Conservation (phyloP, 2,797 vertebrate genomes). For the Sciurus vulgaris region DNA sequence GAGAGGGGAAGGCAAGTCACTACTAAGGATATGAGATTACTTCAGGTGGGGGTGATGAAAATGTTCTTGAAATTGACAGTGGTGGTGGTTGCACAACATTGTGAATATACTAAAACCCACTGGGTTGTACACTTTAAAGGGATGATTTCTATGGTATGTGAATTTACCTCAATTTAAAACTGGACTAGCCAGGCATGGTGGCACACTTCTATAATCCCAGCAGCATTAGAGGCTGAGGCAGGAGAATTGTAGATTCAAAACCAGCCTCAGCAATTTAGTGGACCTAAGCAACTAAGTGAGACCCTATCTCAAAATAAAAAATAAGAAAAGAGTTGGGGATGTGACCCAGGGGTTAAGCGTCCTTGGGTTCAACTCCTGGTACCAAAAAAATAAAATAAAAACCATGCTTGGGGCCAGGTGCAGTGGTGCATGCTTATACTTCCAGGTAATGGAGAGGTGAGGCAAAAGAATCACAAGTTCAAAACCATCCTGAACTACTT, state of each 20-base stretch:
- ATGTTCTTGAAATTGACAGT: neutral
- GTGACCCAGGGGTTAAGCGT: too few relatives aligned
- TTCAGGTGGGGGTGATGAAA: neutral
- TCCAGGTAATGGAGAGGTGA: neutral
- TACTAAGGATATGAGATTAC: neutral
- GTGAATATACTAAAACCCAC: neutral
- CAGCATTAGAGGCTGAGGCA: too few relatives aligned
- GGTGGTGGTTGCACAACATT: neutral
- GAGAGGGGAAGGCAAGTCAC: neutral
- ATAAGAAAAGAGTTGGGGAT: too few relatives aligned
- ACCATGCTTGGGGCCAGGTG: neutral
- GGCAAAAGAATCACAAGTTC: neutral
- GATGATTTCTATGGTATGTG: neutral
- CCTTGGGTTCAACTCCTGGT: too few relatives aligned
- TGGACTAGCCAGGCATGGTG: neutral
- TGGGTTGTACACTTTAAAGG: neutral
- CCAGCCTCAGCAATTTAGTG: too few relatives aligned
- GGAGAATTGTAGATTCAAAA: too few relatives aligned
- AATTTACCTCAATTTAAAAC: conserved; percentile 6
- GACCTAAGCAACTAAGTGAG: too few relatives aligned
- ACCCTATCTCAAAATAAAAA: too few relatives aligned
- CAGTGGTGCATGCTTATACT: neutral
- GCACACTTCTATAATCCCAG: too few relatives aligned
- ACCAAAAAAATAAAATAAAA: too few relatives aligned
- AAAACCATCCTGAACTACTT: neutral